Evolutionary conservation across 2,113 vertebrate genomes (phyloP).

Genomic region (Daboia siamensis): DNA sequence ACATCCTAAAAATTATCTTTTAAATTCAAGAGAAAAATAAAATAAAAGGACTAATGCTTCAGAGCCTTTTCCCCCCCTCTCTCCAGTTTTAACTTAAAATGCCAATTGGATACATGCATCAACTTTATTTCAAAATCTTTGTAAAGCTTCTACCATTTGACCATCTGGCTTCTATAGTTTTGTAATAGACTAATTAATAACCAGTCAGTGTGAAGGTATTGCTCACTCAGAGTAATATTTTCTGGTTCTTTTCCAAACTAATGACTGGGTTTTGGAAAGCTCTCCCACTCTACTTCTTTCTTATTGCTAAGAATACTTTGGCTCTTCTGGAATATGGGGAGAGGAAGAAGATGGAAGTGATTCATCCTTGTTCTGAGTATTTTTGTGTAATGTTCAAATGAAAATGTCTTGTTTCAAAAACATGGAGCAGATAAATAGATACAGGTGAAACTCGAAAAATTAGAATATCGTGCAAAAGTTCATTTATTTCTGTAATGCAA

Average conservation of each 20-base stretch:
- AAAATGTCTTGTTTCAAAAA: neutral
- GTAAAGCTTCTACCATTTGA: conserved; percentile 14
- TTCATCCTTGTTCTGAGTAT: neutral
- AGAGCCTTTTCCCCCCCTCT: neutral
- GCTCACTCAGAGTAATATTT: conserved; percentile 21
- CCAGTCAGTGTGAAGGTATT: conserved; percentile 24
- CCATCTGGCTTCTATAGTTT: conserved; percentile 37
- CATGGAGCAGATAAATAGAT: neutral
- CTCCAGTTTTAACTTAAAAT: conserved; percentile 14
- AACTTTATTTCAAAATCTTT: conserved; percentile 35
- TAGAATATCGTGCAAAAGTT: too few relatives aligned
- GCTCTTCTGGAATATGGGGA: neutral
- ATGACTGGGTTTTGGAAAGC: conserved; percentile 10
- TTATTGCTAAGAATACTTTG: neutral
- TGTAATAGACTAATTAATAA: conserved; percentile 13
- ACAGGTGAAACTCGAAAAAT: neutral
- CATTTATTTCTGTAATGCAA: too few relatives aligned
- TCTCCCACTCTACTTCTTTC: neutral
- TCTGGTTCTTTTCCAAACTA: conserved; percentile 29
- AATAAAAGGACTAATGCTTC: neutral
- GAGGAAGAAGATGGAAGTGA: neutral
- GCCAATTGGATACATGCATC: conserved; percentile 12
- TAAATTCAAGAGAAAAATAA: neutral
- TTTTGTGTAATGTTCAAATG: neutral
- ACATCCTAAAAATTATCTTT: neutral